Evolutionary conservation across 2,113 vertebrate genomes (phyloP), one percentile per base, ranked within the genome.

Genomic region (Ameiurus melas): DNA sequence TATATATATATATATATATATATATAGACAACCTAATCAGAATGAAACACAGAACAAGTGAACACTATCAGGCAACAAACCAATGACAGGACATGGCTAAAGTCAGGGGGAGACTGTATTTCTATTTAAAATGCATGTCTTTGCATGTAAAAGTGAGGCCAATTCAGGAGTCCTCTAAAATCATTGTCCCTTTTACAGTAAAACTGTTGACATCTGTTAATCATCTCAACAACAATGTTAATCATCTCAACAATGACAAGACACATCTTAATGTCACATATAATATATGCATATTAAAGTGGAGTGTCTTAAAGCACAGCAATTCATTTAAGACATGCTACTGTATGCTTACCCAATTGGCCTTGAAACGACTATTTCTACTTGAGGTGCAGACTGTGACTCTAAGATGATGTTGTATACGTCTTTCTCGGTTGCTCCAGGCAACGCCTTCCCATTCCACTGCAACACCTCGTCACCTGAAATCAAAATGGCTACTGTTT

Each of bases 321-420:
- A 6, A 39, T 30, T 0, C 1, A 73, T 43, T 79, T 20, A 30
- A 39, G 81, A 57, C 47, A 60, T 83, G 68, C 68, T 89, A n/a
- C n/a, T n/a, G n/a, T n/a, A 25, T 88, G 85, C 96, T 98, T 96
- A 99, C 98, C 98, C 97, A 93, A 99, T 99, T 92, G 98, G 98
- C 93, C 98, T 97, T 90, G 98, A 99, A 95, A 99, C 98, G 93
- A 99, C 97, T 93, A 99, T 98, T 96, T 99, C 98, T 93, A 99
- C 98, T 97, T 99, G 98, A 94, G 97, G 97, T 95, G 98, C 97
- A 91, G 98, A 97, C 96, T 99, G 99, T 89, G 98, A 99, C 93
- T 99, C 98, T 94, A 99, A 97, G 95, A 99, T 99, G 92, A 99
- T 99, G 94, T 99, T 99, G 97, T 99, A 99, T 94, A 99, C 98